A percentile compares a stretch with the other conserved stretches of the same genome.
Conservation (phyloP, 2,888 invertebrate species). For the Eubasilissa splendida region DNA sequence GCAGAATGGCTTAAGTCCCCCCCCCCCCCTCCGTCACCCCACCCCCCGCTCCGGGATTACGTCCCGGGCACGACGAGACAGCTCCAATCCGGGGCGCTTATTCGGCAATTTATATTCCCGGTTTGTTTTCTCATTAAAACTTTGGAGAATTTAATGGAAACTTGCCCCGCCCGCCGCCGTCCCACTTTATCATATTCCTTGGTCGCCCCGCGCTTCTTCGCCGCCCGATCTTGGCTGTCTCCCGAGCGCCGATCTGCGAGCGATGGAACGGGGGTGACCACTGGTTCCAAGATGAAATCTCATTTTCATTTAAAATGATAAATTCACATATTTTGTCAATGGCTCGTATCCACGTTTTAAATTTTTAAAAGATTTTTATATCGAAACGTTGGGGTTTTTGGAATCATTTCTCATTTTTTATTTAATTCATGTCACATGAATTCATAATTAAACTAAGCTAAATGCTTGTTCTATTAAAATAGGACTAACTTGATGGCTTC, state of each 20-base stretch:
- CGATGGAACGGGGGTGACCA: slow-evolving; percentile 9
- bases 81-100: slow-evolving; percentile 28
- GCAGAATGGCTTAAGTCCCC: slow-evolving; percentile 28
- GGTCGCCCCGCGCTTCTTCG: slow-evolving; percentile 27
- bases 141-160: slow-evolving; percentile 51
- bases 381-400: no score
- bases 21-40: not conserved
- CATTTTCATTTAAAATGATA: no score
- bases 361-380: no score
- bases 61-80: slow-evolving; percentile 28
- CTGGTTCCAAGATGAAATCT: not conserved
- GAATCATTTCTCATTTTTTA: no score
- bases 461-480: no score
- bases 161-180: slow-evolving; percentile 29
- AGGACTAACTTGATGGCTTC: no score
- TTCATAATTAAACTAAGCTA: no score
- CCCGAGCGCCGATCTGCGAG: slow-evolving; percentile 14
- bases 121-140: slow-evolving; percentile 54
- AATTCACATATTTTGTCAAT: no score
- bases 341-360: no score
- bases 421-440: no score
- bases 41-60: slow-evolving; percentile 18
- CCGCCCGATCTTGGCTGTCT: slow-evolving; percentile 38
- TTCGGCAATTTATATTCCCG: slow-evolving; percentile 49
- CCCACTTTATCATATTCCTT: slow-evolving; percentile 47